These are phyloP conservation scores for Kuschelorhynchus macadamiae DNA, from an alignment of 2,888 invertebrate species.

Conservation along the genomic window DNA sequence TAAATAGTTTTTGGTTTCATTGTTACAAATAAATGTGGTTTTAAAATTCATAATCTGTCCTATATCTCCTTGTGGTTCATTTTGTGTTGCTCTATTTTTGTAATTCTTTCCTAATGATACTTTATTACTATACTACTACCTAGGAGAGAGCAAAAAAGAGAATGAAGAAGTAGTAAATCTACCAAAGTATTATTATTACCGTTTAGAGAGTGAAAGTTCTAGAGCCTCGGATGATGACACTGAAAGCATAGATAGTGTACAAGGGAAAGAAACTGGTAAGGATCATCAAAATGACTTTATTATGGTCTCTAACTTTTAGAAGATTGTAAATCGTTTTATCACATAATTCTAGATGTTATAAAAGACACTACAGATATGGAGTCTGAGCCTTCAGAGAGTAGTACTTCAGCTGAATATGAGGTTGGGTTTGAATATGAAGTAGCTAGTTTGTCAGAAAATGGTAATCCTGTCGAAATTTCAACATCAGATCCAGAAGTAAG, in stretches of 20 bases:
- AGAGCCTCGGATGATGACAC: constrained; percentile 63
- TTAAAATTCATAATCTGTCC: too few species aligned
- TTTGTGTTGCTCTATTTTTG: background rate
- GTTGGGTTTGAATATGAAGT: constrained; percentile 67
- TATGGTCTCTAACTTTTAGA: background rate
- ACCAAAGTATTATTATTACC: constrained; percentile 58
- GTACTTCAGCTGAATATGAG: constrained; percentile 56
- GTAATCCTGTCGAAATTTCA: constrained; percentile 51
- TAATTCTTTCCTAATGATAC: background rate
- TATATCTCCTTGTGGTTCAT: background rate
- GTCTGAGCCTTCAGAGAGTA: constrained; percentile 54
- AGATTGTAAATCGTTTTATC: constrained; percentile 13
- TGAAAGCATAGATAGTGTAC: constrained; percentile 76
- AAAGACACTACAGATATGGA: constrained; percentile 66
- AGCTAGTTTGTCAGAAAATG: constrained; percentile 70
- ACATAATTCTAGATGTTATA: constrained; percentile 64
- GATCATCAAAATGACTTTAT: constrained; percentile 3
- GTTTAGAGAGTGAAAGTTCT: constrained; percentile 69
- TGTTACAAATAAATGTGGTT: too few species aligned
- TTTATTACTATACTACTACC: constrained; percentile 51
- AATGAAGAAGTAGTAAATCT: constrained; percentile 53
- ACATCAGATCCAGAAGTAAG: constrained; percentile 67
- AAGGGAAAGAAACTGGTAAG: constrained; percentile 78
- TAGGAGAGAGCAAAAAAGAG: constrained; percentile 54
- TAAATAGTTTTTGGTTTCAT: too few species aligned